Conservation (phyloP, 2,113 vertebrate genomes). For the Pithys albifrons region DNA sequence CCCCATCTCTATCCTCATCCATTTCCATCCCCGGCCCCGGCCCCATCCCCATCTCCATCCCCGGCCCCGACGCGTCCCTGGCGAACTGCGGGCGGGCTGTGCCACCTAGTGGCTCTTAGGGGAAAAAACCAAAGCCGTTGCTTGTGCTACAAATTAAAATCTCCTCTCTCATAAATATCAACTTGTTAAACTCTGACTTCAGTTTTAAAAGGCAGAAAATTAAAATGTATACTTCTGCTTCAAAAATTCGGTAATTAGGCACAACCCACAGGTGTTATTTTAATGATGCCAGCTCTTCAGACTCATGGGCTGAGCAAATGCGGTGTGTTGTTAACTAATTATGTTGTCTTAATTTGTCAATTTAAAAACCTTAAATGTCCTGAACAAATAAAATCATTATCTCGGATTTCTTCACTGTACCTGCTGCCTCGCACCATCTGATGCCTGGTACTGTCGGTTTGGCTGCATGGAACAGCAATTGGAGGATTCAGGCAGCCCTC, state of each 20-base stretch:
- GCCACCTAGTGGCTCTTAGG: conserved; percentile 67
- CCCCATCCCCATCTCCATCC: no score
- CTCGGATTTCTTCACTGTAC: background rate
- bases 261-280: conserved; percentile 52
- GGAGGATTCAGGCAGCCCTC: background rate
- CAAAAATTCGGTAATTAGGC: conserved; percentile 58
- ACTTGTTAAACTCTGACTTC: conserved; percentile 65
- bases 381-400: conserved; percentile 62
- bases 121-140: background rate
- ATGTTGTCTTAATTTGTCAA: conserved; percentile 40
- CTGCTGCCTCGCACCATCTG: background rate
- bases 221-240: conserved; percentile 36
- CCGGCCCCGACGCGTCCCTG: background rate
- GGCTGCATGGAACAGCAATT: background rate
- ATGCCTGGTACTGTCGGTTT: background rate
- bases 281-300: conserved; percentile 49
- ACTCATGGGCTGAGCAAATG: conserved; percentile 7
- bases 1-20: rapidly evolving
- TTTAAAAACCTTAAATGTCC: conserved; percentile 56
- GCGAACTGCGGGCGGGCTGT: background rate
- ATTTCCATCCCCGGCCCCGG: background rate
- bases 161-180: conserved; percentile 43
- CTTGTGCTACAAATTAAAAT: background rate
- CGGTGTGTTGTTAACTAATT: conserved; percentile 56
- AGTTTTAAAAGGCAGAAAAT: conserved; percentile 57